Percentiles rank a stretch among this genome's conserved stretches.
phyloP scores from a whole-genome alignment of 2,888 invertebrate genomes.

The Caenorhabditis virilis region DNA sequence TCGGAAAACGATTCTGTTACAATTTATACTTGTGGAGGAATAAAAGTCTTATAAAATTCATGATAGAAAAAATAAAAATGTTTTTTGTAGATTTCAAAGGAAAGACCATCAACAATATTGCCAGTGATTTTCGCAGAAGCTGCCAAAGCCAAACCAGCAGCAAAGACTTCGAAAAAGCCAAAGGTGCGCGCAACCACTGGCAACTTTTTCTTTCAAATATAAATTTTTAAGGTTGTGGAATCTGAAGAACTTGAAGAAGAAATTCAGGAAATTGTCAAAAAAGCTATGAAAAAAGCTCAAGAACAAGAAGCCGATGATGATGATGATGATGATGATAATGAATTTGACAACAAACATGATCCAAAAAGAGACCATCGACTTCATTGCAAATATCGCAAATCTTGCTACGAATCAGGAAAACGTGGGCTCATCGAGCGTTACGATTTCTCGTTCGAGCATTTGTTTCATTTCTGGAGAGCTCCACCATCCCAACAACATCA shows the following conservation, averaged over 20 bases:
- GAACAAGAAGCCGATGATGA: slow-evolving; percentile 26
- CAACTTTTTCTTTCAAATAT: too few species aligned
- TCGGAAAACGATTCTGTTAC: neutral
- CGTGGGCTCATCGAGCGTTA: slow-evolving; percentile 34
- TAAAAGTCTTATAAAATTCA: neutral
- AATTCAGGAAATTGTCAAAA: slow-evolving; percentile 40
- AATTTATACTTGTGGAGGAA: neutral
- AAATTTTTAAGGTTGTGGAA: slow-evolving; percentile 19
- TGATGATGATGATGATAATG: slow-evolving; percentile 28
- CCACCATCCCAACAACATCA: slow-evolving; percentile 25
- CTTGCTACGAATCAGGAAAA: slow-evolving; percentile 54
- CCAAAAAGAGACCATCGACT: slow-evolving; percentile 41
- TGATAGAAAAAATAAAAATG: neutral
- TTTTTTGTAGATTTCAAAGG: neutral
- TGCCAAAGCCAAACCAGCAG: too few species aligned
- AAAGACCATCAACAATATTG: slow-evolving; percentile 1
- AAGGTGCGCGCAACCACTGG: too few species aligned
- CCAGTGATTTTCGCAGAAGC: too few species aligned
- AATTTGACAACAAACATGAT: slow-evolving; percentile 32
- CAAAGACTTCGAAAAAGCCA: too few species aligned
- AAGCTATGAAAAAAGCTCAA: slow-evolving; percentile 24
- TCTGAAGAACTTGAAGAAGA: slow-evolving; percentile 46
- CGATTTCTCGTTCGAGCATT: slow-evolving; percentile 29
- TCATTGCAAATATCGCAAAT: slow-evolving; percentile 55
- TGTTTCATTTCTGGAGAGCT: slow-evolving; percentile 35